phyloP scores from a whole-genome alignment of 1,140 invertebrate genomes.

The Tetramorium simillimum region DNA sequence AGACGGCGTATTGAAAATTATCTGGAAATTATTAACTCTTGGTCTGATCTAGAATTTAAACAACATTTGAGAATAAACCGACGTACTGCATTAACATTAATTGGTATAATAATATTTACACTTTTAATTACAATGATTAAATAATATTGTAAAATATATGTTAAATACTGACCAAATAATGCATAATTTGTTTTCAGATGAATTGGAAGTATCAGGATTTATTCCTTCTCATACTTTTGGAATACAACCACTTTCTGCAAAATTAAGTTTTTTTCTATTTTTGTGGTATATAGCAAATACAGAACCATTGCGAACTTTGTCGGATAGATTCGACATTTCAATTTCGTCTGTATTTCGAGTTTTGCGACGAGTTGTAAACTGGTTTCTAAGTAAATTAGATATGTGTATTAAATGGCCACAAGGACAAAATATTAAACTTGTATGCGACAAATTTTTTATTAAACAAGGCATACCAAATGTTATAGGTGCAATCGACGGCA shows the following conservation, averaged over 20 bases:
- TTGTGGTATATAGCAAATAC: slow-evolving; percentile 9
- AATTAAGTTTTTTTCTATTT: neutral
- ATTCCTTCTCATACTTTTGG: slow-evolving; percentile 12
- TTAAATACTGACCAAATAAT: too few relatives aligned
- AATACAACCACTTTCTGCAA: neutral
- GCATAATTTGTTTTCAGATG: neutral
- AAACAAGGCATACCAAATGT: too few relatives aligned
- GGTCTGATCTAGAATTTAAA: neutral
- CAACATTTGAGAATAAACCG: slow-evolving; percentile 11
- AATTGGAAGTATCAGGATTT: neutral
- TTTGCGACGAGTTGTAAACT: too few relatives aligned
- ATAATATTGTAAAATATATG: too few relatives aligned
- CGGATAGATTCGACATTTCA: neutral
- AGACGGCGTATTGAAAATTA: too few relatives aligned
- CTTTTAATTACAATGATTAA: neutral
- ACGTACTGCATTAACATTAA: neutral
- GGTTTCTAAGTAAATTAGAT: too few relatives aligned
- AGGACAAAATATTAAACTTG: too few relatives aligned
- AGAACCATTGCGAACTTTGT: neutral
- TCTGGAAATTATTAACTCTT: too few relatives aligned
- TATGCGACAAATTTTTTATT: too few relatives aligned
- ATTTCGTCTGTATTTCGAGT: too few relatives aligned
- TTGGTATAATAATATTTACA: neutral
- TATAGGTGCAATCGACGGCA: too few relatives aligned
- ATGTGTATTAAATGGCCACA: too few relatives aligned